phyloP scores from a whole-genome alignment of 2,888 invertebrate species.

The Timema cristinae region DNA sequence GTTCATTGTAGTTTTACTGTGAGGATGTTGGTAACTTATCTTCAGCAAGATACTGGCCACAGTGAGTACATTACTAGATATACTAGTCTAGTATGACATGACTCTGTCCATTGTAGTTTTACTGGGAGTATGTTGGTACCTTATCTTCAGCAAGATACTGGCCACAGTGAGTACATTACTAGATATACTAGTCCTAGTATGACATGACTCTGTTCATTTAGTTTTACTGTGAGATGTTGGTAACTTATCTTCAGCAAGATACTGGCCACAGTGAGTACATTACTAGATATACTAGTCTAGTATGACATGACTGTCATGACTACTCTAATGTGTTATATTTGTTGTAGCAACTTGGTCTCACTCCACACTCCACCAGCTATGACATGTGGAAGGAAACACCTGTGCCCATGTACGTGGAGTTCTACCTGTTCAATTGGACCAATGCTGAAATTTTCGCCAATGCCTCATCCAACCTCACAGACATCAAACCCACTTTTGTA shows the following conservation, averaged over 20 bases:
- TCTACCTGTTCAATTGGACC: slow-evolving; percentile 44
- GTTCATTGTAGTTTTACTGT: background rate
- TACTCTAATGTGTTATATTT: slow-evolving; percentile 26
- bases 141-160: slow-evolving; percentile 23
- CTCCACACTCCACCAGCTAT: slow-evolving; percentile 60
- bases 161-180: slow-evolving; percentile 17
- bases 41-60: no score
- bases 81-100: no score
- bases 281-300: background rate
- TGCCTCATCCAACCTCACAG: background rate
- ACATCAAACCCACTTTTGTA: slow-evolving; percentile 31
- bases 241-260: slow-evolving; percentile 22
- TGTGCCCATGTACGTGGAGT: slow-evolving; percentile 42
- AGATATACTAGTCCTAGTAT: background rate
- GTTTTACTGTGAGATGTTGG: slow-evolving; percentile 26
- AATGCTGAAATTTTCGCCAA: slow-evolving; percentile 38
- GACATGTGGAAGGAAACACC: slow-evolving; percentile 47
- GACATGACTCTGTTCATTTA: background rate
- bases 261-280: slow-evolving; percentile 19
- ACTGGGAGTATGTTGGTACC: slow-evolving; percentile 25
- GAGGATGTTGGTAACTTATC: no score
- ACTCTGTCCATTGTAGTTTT: slow-evolving; percentile 19
- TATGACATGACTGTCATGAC: background rate
- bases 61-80: no score
- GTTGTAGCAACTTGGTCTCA: slow-evolving; percentile 60